Base-by-base conservation (phyloP, 2,888 invertebrate genomes). In the Punctoribates punctum region DNA sequence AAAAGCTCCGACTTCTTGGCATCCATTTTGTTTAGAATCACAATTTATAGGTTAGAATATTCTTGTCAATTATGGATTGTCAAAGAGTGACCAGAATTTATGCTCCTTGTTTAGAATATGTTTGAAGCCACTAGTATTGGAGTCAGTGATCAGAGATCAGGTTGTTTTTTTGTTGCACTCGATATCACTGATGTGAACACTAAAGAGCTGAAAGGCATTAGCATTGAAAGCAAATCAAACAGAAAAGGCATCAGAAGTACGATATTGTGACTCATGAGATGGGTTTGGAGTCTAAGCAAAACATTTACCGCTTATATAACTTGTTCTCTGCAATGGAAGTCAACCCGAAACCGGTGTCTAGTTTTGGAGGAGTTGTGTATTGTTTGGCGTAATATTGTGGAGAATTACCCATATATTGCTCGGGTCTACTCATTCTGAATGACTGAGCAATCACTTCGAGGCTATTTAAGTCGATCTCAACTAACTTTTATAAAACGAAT, bases 401-500 rank as follows among this genome's bases (percentile, higher is more conserved):
- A 34, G 34, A 34, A 34, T 34, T 8, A 13, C 20, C 13, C 34
- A 67, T 67, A 38, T 67, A 67, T 67, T 34, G n/a, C 29, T 34
- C 38, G 34, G 27, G 13, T 67, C 67, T 20, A 67, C 67, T 67
- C 67, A 67, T 67, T 67, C 67, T 20, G n/a, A 29, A 34, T 67
- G 67, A 3, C 29, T 67, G 67, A 67, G 67, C 67, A 67, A 67
- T 67, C 67, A 67, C 29, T 67, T 67, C 38, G 67, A 67, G 67
- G 67, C 38, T 67, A 67, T 67, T 67, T 67, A 67, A 67, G 67
- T 34, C 20, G 67, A 67, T 38, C 38, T 20, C 4, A 67, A 1
- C 67, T 67, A 67, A 67, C 67, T 1, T 15, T 20, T 20, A 67
- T 51, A 67, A 17, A 38, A 17, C n/a, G 38, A 67, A 38, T 67